Evolutionary conservation across 2,888 invertebrate species (phyloP), one percentile per base, ranked within the genome.

Genomic region (Amphiduros pacificus): DNA sequence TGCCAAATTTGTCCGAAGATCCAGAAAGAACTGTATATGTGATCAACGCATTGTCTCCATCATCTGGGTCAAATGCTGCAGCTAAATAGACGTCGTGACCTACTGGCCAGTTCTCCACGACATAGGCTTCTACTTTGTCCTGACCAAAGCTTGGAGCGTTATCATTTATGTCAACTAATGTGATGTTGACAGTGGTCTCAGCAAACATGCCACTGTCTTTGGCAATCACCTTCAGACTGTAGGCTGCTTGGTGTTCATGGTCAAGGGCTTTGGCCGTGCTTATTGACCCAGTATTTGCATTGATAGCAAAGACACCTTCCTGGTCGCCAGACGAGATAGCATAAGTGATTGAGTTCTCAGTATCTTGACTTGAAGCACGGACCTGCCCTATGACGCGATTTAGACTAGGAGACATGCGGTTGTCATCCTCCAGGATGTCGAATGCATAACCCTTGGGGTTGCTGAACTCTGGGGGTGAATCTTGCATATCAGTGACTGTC

Each of bases 31-130:
- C 83, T 27, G 88, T 88, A 81, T 94, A 97, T 55, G 89, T 89
- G 51, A 96, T 87, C 49, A 90, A 87, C 74, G 93, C 90, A 80
- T 96, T 96, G 24, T 31, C 88, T 6, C 93, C 94, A 0, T 90
- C 89, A 82, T 97, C 97, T 55, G 88, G 87, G 83, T 97, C 96
- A 60, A 88, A 86, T 0, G 95, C 96, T 74, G 91, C 87, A 0
- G 94, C 91, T 70, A 93, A 87, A 82, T 91, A 93, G 32, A 96
- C 90, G 83, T 95, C 93, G 82, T 94, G 93, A 0, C 95, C 95
- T 36, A 95, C 92, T 24, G 96, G 94, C 72, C 92, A 90, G 80
- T 94, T 93, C 85, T 95, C 95, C 20, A 89, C 87, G 62, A 96
- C 86, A 65, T 86, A 86, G 51, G 93, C 89, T 80, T 91, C 73